Conservation (phyloP, 2,113 vertebrate genomes). For the Pristiophorus japonicus region DNA sequence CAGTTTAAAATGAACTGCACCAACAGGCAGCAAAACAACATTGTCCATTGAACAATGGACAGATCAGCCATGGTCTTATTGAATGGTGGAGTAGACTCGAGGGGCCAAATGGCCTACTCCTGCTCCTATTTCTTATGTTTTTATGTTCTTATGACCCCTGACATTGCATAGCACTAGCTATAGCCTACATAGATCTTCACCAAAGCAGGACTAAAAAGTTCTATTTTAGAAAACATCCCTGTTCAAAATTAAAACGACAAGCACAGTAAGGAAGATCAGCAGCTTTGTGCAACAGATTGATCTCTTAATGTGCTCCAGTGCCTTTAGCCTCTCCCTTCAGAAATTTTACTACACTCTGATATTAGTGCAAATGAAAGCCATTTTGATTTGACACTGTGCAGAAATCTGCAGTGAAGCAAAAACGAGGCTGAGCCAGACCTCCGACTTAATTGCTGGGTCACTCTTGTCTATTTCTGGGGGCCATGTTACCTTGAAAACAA, state of each 20-base stretch:
- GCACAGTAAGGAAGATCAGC: neutral
- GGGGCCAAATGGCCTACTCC: no score
- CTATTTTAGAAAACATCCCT: neutral
- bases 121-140: no score
- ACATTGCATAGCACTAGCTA: neutral
- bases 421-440: neutral
- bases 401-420: neutral
- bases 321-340: neutral
- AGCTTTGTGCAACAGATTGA: neutral
- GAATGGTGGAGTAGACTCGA: no score
- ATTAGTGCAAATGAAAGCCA: neutral
- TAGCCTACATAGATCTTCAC: neutral
- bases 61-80: no score
- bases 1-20: neutral
- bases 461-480: neutral
- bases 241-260: neutral
- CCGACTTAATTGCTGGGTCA: neutral
- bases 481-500: neutral
- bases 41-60: no score
- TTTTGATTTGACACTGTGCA: conserved; percentile 23
- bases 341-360: neutral
- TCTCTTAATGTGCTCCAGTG: neutral
- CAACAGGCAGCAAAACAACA: neutral
- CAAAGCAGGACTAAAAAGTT: neutral
- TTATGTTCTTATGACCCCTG: no score